Conservation (phyloP, 1,140 invertebrate species). For the Lepidurus packardi region DNA sequence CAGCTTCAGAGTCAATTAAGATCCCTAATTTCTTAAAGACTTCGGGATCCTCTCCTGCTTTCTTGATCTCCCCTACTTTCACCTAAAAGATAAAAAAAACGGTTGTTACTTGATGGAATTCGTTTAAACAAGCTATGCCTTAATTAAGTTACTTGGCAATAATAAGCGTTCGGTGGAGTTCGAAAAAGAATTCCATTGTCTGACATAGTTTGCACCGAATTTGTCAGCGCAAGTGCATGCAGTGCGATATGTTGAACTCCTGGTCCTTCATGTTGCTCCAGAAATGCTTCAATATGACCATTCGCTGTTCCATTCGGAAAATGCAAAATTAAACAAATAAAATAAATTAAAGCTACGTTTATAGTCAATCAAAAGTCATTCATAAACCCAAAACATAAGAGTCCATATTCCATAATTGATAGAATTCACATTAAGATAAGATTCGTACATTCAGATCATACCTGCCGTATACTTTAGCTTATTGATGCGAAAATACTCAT, state of each 20-base stretch:
- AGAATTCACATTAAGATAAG: too few species aligned
- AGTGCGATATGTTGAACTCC: conserved; percentile 53
- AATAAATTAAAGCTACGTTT: background rate
- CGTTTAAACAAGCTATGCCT: background rate
- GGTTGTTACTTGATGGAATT: background rate
- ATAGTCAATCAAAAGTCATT: background rate
- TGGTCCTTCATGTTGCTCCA: conserved; percentile 47
- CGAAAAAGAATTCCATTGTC: conserved; percentile 45
- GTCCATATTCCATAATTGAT: too few species aligned
- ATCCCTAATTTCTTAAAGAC: conserved; percentile 40
- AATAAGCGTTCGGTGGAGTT: conserved; percentile 49
- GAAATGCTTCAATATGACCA: conserved; percentile 49
- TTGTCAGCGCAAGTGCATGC: conserved; percentile 44
- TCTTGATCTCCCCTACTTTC: conserved; percentile 43
- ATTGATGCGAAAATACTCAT: too few species aligned
- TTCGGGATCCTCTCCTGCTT: conserved; percentile 42
- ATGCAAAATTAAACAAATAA: too few species aligned
- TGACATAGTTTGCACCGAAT: conserved; percentile 42
- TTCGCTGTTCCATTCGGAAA: conserved; percentile 40
- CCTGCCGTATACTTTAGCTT: too few species aligned
- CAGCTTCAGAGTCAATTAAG: conserved; percentile 40
- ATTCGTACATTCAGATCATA: too few species aligned
- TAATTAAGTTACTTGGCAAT: conserved; percentile 40
- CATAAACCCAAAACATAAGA: background rate
- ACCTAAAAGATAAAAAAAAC: conserved; percentile 33